A percentile compares a stretch with the other conserved stretches of the same genome.
Conservation (phyloP, 2,888 invertebrate species). For the Polymixis lichenea region DNA sequence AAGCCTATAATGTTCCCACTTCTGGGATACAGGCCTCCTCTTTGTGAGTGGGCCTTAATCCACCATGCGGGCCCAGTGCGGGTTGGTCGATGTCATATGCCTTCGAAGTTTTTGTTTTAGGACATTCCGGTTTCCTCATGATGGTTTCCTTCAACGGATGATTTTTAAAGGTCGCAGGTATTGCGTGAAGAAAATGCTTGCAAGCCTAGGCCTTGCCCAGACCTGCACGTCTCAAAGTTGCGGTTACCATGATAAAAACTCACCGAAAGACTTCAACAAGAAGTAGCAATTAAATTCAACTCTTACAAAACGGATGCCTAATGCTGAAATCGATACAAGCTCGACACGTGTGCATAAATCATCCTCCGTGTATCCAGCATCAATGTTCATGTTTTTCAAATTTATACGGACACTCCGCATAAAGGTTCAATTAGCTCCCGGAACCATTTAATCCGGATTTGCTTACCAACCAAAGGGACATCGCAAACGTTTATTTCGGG, state of each 20-base stretch:
- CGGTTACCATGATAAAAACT: not conserved
- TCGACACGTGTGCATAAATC: conserved; percentile 3
- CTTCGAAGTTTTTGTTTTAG: no score
- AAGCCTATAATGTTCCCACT: no score
- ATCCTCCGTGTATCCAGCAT: conserved; percentile 16
- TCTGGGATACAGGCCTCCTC: no score
- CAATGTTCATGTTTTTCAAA: conserved; percentile 53
- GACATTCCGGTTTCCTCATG: no score
- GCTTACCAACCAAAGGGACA: conserved; percentile 73
- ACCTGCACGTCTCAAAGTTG: not conserved
- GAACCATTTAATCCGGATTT: conserved; percentile 77
- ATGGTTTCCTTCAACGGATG: no score
- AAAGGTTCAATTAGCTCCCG: conserved; percentile 70
- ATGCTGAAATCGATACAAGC: conserved; percentile 35
- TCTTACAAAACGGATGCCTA: not conserved
- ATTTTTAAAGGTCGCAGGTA: no score
- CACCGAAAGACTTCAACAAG: not conserved
- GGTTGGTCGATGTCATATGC: no score
- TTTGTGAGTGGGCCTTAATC: no score
- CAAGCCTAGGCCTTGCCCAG: not conserved
- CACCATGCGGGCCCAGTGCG: no score
- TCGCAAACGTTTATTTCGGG: conserved; percentile 66
- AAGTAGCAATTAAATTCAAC: not conserved
- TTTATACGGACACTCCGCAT: conserved; percentile 53
- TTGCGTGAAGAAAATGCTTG: not conserved